A percentile compares a stretch with the other conserved stretches of the same genome.
Evolutionary conservation across 2,113 vertebrate species (phyloP).

Genomic region (Cololabis saira): DNA sequence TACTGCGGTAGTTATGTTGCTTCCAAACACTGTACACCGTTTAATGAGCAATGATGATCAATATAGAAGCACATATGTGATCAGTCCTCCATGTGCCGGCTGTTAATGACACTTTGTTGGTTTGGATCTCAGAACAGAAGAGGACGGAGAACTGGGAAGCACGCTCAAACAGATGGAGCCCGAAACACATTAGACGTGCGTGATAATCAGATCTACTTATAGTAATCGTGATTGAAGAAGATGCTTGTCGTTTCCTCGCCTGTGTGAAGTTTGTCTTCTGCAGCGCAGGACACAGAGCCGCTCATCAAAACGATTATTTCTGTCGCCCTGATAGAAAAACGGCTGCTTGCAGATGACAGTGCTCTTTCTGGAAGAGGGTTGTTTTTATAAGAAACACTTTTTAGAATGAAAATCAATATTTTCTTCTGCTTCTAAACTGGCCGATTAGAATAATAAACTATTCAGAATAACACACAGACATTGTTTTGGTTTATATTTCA

Average conservation of each 20-base stretch:
- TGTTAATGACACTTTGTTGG: neutral
- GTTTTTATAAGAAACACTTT: no score
- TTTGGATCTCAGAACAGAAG: neutral
- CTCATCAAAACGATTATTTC: no score
- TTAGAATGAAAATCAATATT: no score
- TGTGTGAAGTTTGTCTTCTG: no score
- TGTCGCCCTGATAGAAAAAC: no score
- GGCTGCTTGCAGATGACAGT: no score
- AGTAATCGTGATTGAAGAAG: neutral
- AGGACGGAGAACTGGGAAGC: neutral
- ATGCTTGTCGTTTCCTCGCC: no score
- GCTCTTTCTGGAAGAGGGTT: no score
- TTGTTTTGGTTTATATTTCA: neutral
- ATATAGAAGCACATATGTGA: constrained; percentile 1
- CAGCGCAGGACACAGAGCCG: no score
- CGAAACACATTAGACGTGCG: constrained; percentile 19
- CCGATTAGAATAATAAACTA: no score
- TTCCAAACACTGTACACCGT: constrained; percentile 7
- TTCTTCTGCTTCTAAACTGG: no score
- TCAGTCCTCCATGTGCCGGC: neutral
- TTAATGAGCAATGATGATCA: constrained; percentile 3
- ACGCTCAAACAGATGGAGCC: constrained; percentile 24
- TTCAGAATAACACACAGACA: neutral
- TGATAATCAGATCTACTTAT: constrained; percentile 15
- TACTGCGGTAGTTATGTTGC: constrained; percentile 18